Evolutionary conservation across 2,113 vertebrate species (phyloP), one percentile per base, ranked within the genome.

Genomic region (Salvator merianae): DNA sequence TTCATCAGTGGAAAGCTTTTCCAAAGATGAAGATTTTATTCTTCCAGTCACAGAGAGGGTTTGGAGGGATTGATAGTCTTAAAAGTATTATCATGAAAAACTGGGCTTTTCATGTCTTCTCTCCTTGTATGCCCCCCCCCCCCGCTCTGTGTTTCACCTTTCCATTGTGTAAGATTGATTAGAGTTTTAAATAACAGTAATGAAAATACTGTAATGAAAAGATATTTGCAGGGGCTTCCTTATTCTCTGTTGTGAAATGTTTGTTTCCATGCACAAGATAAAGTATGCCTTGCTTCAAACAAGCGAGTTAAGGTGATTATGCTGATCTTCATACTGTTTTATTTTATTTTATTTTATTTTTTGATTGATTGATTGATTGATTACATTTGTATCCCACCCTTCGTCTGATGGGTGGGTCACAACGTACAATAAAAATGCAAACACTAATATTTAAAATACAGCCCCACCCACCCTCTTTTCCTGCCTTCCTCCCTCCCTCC

Each of bases 21-120:
- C 71, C 70, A 30, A 68, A 86, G 83, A 47, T 82, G 55, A 18
- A 12, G 1, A 18, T 36, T 87, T 86, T 32, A 88, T 18, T 36
- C 34, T 89, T 87, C 72, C 75, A 87, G 63, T 32, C 10, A 86
- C 66, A 43, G 85, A 92, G 84, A 32, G 77, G 87, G 59, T 77
- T 86, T 77, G 80, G 10, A 47, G 43, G 43, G 43, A 47, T 55
- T 82, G 8, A 30, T 43, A 62, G 63, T 76, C 47, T 80, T 62
- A 68, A 38, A 68, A 76, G 22, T 16, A 73, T 83, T 30, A 3
- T 32, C 62, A 79, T 30, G 71, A n/a, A 84, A 81, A 84, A 30
- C 13, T 88, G 38, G 20, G 32, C 38, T 70, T 13, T 7, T 77
- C 78, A 66, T 30, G 86, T 81, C 68, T 30, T 84, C 86, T 8